Evolutionary conservation across 2,797 vertebrate species (phyloP).

Genomic region (Enteromius viviparus): DNA sequence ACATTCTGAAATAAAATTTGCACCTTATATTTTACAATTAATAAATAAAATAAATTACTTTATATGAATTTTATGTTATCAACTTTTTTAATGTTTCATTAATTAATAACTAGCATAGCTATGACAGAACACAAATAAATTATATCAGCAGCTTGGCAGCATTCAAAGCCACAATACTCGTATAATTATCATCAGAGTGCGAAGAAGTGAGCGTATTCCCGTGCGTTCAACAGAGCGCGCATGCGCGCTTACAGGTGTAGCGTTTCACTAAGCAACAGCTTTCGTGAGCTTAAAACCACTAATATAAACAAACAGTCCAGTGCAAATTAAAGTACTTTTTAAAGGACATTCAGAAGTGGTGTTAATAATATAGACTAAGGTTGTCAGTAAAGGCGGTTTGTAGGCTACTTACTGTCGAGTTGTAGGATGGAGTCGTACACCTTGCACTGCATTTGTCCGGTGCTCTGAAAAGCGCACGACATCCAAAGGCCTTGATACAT

Average conservation of each 20-base stretch:
- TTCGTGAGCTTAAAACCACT: not conserved
- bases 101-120: not conserved
- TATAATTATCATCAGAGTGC: conserved; percentile 36
- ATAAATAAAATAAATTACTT: too few species aligned
- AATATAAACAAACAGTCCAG: not conserved
- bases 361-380: not conserved
- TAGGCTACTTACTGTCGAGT: conserved; percentile 79
- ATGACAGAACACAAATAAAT: not conserved
- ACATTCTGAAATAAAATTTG: not conserved
- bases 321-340: not conserved
- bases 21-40: not conserved
- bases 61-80: not conserved
- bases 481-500: conserved; percentile 91
- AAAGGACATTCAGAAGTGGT: not conserved
- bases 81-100: not conserved
- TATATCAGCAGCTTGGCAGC: conserved; percentile 10
- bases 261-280: conserved; percentile 21
- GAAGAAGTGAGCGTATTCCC: not conserved
- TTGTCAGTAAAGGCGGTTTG: not conserved
- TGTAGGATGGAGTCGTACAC: conserved; percentile 87
- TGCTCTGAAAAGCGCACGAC: conserved; percentile 89
- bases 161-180: not conserved
- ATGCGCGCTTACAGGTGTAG: conserved; percentile 19
- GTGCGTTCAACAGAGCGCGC: not conserved
- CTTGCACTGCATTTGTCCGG: conserved; percentile 88